Conservation (phyloP, 1,140 invertebrate genomes). For the Drosophila auraria region DNA sequence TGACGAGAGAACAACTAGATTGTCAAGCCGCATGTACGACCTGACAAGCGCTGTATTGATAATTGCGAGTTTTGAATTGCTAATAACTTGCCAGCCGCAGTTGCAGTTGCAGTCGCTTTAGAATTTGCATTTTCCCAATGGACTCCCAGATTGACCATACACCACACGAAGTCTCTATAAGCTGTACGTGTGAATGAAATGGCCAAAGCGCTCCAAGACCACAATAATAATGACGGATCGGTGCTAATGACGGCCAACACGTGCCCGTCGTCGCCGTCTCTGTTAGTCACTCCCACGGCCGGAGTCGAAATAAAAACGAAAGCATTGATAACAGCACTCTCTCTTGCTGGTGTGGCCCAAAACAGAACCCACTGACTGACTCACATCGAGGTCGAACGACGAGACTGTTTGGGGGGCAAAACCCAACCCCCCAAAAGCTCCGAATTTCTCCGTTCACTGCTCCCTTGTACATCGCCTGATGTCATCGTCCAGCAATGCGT, state of each 20-base stretch:
- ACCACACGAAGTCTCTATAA: no score
- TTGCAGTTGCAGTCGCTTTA: constrained; percentile 5
- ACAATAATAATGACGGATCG: constrained; percentile 26
- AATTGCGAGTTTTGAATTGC: constrained; percentile 21
- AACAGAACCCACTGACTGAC: constrained; percentile 32
- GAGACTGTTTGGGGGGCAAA: not conserved
- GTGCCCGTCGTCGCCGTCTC: constrained; percentile 9
- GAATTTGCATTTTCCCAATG: constrained; percentile 31
- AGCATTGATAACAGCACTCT: constrained; percentile 9
- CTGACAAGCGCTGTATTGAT: constrained; percentile 10
- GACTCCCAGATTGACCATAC: constrained; percentile 8
- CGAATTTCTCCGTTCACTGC: constrained; percentile 9
- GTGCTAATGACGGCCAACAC: constrained; percentile 42
- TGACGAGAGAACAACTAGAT: constrained; percentile 20
- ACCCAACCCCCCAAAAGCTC: constrained; percentile 9
- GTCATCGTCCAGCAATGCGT: constrained; percentile 72
- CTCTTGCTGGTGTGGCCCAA: not conserved
- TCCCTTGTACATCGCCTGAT: constrained; percentile 62
- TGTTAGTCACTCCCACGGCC: constrained; percentile 30
- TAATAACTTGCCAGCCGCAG: constrained; percentile 20
- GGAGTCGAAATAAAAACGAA: constrained; percentile 4
- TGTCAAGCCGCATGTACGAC: constrained; percentile 29
- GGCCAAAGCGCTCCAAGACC: constrained; percentile 17
- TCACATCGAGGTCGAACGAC: no score
- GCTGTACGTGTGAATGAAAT: constrained; percentile 34